Percentiles rank a stretch among this genome's conserved stretches.
Evolutionary conservation across 2,113 vertebrate genomes (phyloP).

Genomic region (Taxidea taxus): DNA sequence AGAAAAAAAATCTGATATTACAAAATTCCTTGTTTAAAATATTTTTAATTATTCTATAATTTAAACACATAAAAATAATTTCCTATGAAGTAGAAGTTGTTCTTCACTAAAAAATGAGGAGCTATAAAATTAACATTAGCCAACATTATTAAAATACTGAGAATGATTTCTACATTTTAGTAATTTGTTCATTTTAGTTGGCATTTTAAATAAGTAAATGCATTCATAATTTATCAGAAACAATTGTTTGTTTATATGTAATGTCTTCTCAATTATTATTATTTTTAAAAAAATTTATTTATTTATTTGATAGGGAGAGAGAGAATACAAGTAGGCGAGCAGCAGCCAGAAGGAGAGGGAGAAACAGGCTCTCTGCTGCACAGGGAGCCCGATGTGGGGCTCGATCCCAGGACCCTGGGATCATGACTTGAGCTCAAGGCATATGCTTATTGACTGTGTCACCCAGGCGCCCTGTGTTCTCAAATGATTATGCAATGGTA

Average conservation of each 20-base stretch:
- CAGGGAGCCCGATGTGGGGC: too few relatives aligned
- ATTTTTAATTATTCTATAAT: neutral
- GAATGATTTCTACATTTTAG: neutral
- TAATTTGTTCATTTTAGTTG: constrained; percentile 53
- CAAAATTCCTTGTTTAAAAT: neutral
- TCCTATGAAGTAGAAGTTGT: neutral
- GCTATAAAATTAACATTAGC: neutral
- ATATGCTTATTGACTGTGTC: too few relatives aligned
- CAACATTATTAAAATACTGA: neutral
- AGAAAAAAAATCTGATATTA: neutral
- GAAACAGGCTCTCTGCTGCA: too few relatives aligned
- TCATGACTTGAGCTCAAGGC: too few relatives aligned
- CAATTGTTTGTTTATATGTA: neutral
- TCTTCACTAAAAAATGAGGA: neutral
- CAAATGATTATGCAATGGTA: neutral
- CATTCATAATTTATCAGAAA: neutral
- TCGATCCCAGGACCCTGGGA: too few relatives aligned
- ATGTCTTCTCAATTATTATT: neutral
- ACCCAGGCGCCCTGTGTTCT: neutral
- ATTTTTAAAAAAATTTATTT: too few relatives aligned
- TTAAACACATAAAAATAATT: neutral
- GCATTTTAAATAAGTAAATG: constrained; percentile 28
- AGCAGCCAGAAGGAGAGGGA: too few relatives aligned
- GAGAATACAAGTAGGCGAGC: too few relatives aligned
- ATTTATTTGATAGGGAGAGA: too few relatives aligned